Evolutionary conservation across 2,888 invertebrate species (phyloP).

Genomic region (Lepidocyrtoides sp.): DNA sequence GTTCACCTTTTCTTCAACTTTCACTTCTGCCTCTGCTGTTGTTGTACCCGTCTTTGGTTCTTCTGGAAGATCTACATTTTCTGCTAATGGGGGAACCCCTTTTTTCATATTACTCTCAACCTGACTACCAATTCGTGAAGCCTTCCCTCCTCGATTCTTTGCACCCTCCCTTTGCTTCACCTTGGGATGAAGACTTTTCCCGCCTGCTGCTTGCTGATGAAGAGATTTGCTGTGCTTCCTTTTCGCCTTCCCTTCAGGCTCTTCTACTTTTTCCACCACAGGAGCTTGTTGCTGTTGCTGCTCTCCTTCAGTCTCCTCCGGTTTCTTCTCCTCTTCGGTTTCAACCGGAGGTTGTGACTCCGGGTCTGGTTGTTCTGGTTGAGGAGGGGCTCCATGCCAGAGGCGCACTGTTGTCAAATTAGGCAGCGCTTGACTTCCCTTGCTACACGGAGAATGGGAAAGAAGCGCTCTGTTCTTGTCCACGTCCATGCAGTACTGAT

Average conservation of each 20-base stretch:
- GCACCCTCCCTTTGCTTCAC: conserved; percentile 44
- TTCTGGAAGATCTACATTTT: neutral
- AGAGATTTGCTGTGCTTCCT: neutral
- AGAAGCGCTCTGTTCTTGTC: conserved; percentile 76
- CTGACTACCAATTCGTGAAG: neutral
- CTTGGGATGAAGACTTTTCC: conserved; percentile 34
- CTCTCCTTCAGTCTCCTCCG: neutral
- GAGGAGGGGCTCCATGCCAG: conserved; percentile 67
- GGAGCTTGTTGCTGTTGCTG: too few relatives aligned
- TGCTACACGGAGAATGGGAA: conserved; percentile 64
- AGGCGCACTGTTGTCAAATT: conserved; percentile 79
- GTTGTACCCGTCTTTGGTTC: neutral
- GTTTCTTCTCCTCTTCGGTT: neutral
- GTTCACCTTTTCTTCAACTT: too few relatives aligned
- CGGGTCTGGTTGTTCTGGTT: neutral
- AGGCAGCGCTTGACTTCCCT: conserved; percentile 62
- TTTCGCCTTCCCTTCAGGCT: neutral
- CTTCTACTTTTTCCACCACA: neutral
- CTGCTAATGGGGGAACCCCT: neutral
- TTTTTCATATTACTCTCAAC: neutral
- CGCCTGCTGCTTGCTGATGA: too few relatives aligned
- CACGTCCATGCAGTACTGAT: conserved; percentile 80
- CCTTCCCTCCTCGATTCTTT: conserved; percentile 1
- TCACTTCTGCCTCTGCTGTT: too few relatives aligned
- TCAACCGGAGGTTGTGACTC: neutral